A percentile compares a stretch with the other conserved stretches of the same genome.
These are phyloP conservation scores for Colaptes auratus DNA, from an alignment of 2,113 vertebrate species.

Conservation along the genomic window DNA sequence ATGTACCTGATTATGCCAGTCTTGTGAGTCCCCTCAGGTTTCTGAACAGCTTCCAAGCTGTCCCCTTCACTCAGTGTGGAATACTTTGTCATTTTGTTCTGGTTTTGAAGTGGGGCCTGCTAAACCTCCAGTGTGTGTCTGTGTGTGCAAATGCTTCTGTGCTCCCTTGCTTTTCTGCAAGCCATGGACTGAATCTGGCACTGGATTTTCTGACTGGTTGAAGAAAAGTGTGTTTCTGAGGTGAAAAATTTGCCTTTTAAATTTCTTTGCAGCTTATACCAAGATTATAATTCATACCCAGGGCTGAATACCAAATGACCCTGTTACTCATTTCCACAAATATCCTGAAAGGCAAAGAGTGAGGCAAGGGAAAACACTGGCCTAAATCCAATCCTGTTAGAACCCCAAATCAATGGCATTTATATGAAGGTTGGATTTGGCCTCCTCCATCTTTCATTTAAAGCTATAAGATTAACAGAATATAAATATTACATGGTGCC, in stretches of 20 bases:
- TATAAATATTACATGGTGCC: conserved; percentile 61
- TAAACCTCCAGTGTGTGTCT: background rate
- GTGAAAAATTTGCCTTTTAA: conserved; percentile 67
- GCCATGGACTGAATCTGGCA: background rate
- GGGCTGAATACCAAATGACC: conserved; percentile 63
- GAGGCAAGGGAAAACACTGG: conserved; percentile 32
- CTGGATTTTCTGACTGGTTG: background rate
- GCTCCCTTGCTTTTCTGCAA: background rate
- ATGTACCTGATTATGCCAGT: conserved; percentile 63
- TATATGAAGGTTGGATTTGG: conserved; percentile 39
- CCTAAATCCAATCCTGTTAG: background rate
- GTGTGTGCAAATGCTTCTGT: background rate
- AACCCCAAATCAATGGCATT: conserved; percentile 42
- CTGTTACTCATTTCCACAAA: conserved; percentile 61
- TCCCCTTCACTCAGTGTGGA: background rate
- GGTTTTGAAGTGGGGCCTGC: background rate
- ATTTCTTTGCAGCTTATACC: conserved; percentile 24
- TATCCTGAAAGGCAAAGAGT: conserved; percentile 35
- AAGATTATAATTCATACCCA: conserved; percentile 59
- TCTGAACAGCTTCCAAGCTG: conserved; percentile 56
- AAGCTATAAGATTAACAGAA: conserved; percentile 38
- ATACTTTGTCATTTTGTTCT: background rate
- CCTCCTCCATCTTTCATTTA: conserved; percentile 23
- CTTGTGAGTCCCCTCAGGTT: conserved; percentile 55
- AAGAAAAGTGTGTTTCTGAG: conserved; percentile 53